Evolutionary conservation across 2,797 vertebrate species (phyloP), one percentile per base, ranked within the genome.

Genomic region (Buceros bicornis): DNA sequence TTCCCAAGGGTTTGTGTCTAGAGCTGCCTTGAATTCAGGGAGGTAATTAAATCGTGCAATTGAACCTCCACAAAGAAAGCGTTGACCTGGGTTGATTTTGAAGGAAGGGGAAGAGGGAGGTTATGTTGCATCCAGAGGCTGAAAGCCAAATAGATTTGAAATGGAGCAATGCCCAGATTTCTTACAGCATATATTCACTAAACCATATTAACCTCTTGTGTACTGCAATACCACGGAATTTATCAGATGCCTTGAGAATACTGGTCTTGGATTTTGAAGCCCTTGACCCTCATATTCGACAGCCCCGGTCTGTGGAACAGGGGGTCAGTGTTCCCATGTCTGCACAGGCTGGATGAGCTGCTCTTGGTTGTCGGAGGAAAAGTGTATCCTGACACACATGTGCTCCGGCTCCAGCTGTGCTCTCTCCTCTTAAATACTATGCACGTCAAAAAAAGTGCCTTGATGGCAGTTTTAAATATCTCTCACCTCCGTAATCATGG

Each of bases 121-220:
- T 76, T 87, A 58, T 74, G 50, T 81, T 93, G 54, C 87, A 94
- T 90, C 50, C 57, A 96, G 66, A 89, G 72, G 66, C 89, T 94
- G 50, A 66, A 74, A 88, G 95, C 91, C 93, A 97, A 90, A 79
- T 5, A 82, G 74, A 96, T 95, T 16, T 82, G 72, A 94, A 69
- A 95, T 92, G 90, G 94, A 97, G 89, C 78, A 91, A 62, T 89
- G 94, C 91, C 94, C 91, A 94, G 91, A 92, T 88, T 95, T 94
- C 64, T 92, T 93, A 78, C 57, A 95, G 89, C 33, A 7, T 67
- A 43, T 67, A 70, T 86, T 93, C 90, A 86, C 82, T 74, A 93
- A 80, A 51, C 81, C 89, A 91, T 71, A 92, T 87, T 93, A 93
- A 87, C 73, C 69, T 80, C 74, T 42, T 97, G 88, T 90, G 76